phyloP scores from a whole-genome alignment of 2,797 vertebrate genomes.

The Acipenser oxyrinchus region DNA sequence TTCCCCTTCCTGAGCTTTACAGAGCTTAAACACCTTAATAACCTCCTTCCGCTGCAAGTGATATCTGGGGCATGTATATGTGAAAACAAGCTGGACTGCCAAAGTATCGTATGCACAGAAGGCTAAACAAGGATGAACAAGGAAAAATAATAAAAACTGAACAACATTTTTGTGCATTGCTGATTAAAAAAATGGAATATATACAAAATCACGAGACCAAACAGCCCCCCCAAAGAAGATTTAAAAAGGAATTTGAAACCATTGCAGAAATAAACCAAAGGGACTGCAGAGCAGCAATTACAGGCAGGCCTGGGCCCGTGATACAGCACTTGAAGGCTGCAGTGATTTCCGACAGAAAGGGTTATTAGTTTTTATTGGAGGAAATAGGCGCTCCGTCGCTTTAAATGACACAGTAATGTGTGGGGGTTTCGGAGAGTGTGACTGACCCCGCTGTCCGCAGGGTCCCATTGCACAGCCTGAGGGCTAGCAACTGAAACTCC shows the following conservation, averaged over 20 bases:
- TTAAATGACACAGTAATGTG: conserved; percentile 68
- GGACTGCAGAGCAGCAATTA: conserved; percentile 65
- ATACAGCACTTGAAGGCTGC: conserved; percentile 56
- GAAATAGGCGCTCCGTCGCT: conserved; percentile 72
- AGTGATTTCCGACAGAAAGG: conserved; percentile 70
- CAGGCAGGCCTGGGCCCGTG: conserved; percentile 56
- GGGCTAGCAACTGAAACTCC: conserved; percentile 43
- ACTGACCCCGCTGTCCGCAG: conserved; percentile 56
- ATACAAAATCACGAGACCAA: no score
- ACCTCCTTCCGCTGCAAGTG: no score
- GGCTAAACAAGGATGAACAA: no score
- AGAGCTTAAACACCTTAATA: no score
- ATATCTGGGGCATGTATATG: no score
- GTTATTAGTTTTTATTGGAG: conserved; percentile 78
- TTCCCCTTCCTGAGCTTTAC: no score
- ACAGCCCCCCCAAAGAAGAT: conserved; percentile 14
- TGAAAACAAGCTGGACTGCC: no score
- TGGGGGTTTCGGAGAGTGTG: conserved; percentile 37
- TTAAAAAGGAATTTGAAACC: conserved; percentile 50
- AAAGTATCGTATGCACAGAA: no score
- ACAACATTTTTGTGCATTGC: no score
- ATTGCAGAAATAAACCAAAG: conserved; percentile 54
- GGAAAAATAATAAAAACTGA: no score
- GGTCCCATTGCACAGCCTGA: conserved; percentile 52
- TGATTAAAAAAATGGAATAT: no score